A percentile compares a stretch with the other conserved stretches of the same genome.
Conservation (phyloP, 2,113 vertebrate species). For the Oceanites oceanicus region DNA sequence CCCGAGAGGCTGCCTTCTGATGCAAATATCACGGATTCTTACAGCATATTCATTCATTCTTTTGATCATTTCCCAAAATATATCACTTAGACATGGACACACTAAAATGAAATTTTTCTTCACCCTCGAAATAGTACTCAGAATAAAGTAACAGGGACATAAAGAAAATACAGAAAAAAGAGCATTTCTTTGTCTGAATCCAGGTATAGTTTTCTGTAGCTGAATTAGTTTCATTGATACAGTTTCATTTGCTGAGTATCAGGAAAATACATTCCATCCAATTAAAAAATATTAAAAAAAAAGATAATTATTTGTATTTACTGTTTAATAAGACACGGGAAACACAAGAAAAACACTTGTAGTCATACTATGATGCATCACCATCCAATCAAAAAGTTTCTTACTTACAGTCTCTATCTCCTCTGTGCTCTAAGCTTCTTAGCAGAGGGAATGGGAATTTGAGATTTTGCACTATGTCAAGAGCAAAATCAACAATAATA, state of each 20-base stretch:
- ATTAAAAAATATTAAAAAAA: not conserved
- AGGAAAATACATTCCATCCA: not conserved
- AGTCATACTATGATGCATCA: not conserved
- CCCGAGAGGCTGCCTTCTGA: not conserved
- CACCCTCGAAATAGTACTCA: not conserved
- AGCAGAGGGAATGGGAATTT: not conserved
- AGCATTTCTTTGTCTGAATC: slow-evolving; percentile 18
- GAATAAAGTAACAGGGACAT: not conserved
- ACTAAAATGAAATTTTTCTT: not conserved
- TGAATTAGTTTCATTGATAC: not conserved
- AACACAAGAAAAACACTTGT: not conserved
- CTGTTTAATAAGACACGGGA: not conserved
- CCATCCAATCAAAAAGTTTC: not conserved
- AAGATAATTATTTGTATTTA: not conserved
- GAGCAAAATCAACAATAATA: not conserved
- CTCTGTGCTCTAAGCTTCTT: not conserved
- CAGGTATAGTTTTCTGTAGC: slow-evolving; percentile 3
- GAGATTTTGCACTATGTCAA: not conserved
- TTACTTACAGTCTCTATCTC: not conserved
- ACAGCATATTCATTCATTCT: not conserved
- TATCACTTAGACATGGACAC: not conserved
- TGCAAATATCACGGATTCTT: not conserved
- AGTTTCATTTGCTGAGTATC: not conserved
- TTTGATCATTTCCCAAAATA: not conserved
- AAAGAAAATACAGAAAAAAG: not conserved